Evolutionary conservation across 2,888 invertebrate genomes (phyloP), one percentile per base, ranked within the genome.

Genomic region (Phortica magna): DNA sequence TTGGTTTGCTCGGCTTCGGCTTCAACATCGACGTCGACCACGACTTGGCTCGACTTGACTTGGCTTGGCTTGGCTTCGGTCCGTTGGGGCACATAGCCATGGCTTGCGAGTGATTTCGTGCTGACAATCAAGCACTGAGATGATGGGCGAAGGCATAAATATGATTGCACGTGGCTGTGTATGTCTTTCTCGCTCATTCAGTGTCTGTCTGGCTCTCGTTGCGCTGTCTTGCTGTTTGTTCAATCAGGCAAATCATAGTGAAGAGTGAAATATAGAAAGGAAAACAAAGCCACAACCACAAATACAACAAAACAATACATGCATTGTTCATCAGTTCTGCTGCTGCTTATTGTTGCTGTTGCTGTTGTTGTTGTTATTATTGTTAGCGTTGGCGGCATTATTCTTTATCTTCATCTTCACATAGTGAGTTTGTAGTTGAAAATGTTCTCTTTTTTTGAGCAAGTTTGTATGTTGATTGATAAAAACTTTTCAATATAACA

Each of bases 401-500:
- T n/a, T 55, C 55, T 55, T 55, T 55, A 55, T 55, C 22, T 19
- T 22, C 59, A 48, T 12, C 22, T 61, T n/a, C 22, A 1, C 59
- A 61, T 61, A 19, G 55, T 55, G 14, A 14, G 6, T 41, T 68
- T 31, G 31, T 31, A 31, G 67, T 17, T 53, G 19, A 22, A 70
- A 70, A 70, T 55, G 55, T 48, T 31, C 19, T 17, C 5, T 31
- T 43, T 53, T 22, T 53, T 71, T n/a, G n/a, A 31, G 42, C 41
- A 31, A 61, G 42, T 59, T 73, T 73, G 48, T 43, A 48, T 73
- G 42, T 22, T 48, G 74, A 74, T 74, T 74, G 74, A 74, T 65
- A 65, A 74, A 74, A 74, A 61, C 17, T 14, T 74, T 71, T 71
- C 53, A 71, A 71, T 71, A 55, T 22, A 71, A 71, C 70, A 71